Evolutionary conservation across 2,113 vertebrate species (phyloP), one percentile per base, ranked within the genome.

Genomic region (Microtus montanus): DNA sequence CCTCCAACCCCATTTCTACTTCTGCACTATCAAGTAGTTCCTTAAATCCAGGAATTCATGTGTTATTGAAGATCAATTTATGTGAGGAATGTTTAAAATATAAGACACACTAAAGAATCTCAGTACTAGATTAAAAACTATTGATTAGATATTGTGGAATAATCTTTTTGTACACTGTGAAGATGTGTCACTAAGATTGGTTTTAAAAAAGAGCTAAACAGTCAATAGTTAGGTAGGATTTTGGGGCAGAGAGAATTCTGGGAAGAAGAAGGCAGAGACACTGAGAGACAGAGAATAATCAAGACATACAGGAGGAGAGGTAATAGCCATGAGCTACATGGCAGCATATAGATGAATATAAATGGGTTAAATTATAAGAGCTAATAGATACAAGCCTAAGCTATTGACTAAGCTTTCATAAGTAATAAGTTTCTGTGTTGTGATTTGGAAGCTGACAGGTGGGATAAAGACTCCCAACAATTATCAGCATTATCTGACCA

Each of bases 1-100:
- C 28, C 38, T 61, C 17, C 28, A n/a, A 3, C 38, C 7, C 24
- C 5, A 20, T n/a, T 24, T 7, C 54, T 35, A 11, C 26, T 11
- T 63, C 19, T 20, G 33, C 17, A 28, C n/a, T 33, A 33, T 58
- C 9, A 61, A 41, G 5, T 61, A 28, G 14, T 14, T 41, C 38
- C 26, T 30, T 73, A 85, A 73, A 63, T 41, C 70, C 30, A 47
- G 35, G 54, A 86, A 44, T 58, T 95, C 61, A 38, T 2, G 63
- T 54, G 11, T 44, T 95, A 35, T 77, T 90, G 24, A 41, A 90
- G 20, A 75, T 75, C 3, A 17, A 87, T 26, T 90, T 92, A n/a
- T 2, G 30, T 20, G 95, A 90, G 70, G 93, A 92, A 71, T 93
- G 17, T 64, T 84, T 86, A 80, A 11, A 63, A 38, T 47, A 83